Evolutionary conservation across 2,113 vertebrate species (phyloP).

Genomic region (Galbula dea): DNA sequence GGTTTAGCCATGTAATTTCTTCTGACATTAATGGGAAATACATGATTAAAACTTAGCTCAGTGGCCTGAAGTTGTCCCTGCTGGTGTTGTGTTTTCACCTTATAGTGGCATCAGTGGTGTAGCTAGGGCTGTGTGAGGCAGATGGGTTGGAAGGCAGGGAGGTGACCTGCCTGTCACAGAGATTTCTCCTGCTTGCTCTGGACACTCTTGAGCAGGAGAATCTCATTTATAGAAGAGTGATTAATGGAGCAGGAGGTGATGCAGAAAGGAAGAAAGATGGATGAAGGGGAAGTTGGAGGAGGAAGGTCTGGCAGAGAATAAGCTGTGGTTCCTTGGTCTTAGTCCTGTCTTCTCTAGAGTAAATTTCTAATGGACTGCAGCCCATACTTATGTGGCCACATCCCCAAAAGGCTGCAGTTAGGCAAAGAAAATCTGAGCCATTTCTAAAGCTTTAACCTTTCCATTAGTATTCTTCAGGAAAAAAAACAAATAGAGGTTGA

Average conservation of each 20-base stretch:
- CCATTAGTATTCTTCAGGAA: too few relatives aligned
- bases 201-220: not conserved
- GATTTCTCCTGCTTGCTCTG: fast-evolving
- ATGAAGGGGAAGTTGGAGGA: not conserved
- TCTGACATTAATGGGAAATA: not conserved
- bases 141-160: not conserved
- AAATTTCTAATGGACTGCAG: not conserved
- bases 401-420: not conserved
- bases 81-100: not conserved
- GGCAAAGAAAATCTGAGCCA: not conserved
- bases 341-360: too few relatives aligned
- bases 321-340: not conserved
- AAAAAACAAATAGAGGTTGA: not conserved
- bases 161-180: not conserved
- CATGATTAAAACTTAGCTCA: not conserved
- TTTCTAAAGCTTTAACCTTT: not conserved
- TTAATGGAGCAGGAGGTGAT: not conserved
- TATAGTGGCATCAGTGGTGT: fast-evolving
- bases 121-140: not conserved
- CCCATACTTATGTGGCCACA: not conserved
- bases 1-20: slow-evolving; percentile 7
- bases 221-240: not conserved
- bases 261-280: not conserved
- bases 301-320: not conserved
- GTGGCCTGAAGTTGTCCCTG: not conserved